Base-by-base conservation (phyloP, 1,140 invertebrate genomes). In the Drosophila rufa region DNA sequence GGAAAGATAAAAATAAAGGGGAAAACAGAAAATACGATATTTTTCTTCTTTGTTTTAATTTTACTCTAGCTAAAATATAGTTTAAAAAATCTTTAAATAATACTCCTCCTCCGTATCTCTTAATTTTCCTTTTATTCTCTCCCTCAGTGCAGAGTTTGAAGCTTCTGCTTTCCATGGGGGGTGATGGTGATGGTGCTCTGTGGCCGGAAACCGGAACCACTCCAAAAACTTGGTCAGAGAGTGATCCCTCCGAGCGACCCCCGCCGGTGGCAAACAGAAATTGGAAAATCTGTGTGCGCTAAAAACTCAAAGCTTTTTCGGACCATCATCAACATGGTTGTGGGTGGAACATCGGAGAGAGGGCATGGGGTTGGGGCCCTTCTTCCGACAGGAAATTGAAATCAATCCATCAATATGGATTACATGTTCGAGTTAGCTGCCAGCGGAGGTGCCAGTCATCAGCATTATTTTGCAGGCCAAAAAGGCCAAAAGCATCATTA, bases 321-420 rank as follows among this genome's bases (percentile, higher is more conserved):
- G 70, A 60, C 67, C 55, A 51, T 33, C 65, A 60, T 38, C 62
- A 59, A 11, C 55, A 58, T 22, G 19, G 47, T 46, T 19, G 36
- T 40, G 4, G 50, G 50, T 36, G 36, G 36, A 8, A 8, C 9
- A 33, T 9, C 30, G 30, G 36, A 4, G 36, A 19, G 11, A 19
- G 17, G 17, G 15, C 62, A 22, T 62, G 47, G 53, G 64, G 65
- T 2, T 25, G 43, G 66, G 5, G 7, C n/a, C 40, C 62, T 45
- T 36, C 46, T 38, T 50, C 56, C 71, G 79, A 89, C 83, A 92
- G 91, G 91, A 92, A 92, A 92, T 92, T 92, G 87, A 92, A 92
- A 92, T 92, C 91, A 92, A 92, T 92, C 91, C 91, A 92, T 92
- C 91, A 92, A 91, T 82, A 92, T 91, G 86, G 89, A 91, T 89